These are phyloP conservation scores for Eupithecia insigniata DNA, from an alignment of 2,888 invertebrate genomes.

Conservation along the genomic window DNA sequence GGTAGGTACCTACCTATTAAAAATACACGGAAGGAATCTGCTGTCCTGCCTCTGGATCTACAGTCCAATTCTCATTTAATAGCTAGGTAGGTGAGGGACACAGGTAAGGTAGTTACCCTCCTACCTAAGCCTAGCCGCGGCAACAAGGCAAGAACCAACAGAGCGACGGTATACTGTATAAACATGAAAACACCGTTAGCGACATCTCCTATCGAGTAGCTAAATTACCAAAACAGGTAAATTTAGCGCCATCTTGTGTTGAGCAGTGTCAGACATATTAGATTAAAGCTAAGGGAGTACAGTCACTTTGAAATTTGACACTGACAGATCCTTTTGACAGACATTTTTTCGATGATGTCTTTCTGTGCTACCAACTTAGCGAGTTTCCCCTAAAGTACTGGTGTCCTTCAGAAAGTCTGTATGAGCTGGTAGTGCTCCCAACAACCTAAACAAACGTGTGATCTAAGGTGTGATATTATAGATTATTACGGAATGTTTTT, in stretches of 20 bases:
- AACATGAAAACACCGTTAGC: background rate
- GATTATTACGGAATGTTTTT: too few relatives aligned
- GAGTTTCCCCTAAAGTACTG: background rate
- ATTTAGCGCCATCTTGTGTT: slow-evolving; percentile 46
- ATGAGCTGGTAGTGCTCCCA: too few relatives aligned
- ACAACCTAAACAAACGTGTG: too few relatives aligned
- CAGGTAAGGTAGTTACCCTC: background rate
- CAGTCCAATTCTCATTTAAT: background rate
- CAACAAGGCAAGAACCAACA: background rate
- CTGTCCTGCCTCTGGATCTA: background rate
- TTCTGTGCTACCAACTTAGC: background rate
- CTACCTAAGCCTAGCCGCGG: background rate
- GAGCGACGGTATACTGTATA: background rate
- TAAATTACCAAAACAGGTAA: background rate
- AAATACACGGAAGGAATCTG: background rate
- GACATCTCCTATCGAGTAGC: slow-evolving; percentile 39
- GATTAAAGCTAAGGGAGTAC: background rate
- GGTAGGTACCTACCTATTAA: too few relatives aligned
- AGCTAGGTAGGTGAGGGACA: too few relatives aligned
- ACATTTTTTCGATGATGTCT: too few relatives aligned
- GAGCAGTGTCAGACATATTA: slow-evolving; percentile 24
- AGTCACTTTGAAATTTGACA: background rate
- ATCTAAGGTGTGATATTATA: too few relatives aligned
- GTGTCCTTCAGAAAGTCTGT: background rate
- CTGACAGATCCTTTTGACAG: background rate